These are phyloP conservation scores for Paradoxurus hermaphroditus DNA, from an alignment of 2,113 vertebrate species.

Conservation along the genomic window DNA sequence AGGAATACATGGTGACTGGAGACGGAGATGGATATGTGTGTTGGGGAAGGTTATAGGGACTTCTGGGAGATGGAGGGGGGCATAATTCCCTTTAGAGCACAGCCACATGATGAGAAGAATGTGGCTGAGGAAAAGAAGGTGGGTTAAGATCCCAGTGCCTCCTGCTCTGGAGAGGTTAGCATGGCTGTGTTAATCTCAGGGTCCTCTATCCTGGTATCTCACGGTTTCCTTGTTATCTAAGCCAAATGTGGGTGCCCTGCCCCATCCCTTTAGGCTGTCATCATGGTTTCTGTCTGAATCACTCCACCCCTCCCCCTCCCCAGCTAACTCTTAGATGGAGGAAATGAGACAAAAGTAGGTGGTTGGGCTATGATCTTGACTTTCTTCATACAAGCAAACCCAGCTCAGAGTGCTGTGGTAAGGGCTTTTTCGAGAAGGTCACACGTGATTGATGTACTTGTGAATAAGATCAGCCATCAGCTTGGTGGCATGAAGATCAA, in stretches of 20 bases:
- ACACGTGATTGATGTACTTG: not conserved
- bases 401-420: slow-evolving; percentile 36
- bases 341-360: slow-evolving; percentile 49
- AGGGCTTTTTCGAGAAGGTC: slow-evolving; percentile 54
- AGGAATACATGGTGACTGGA: not conserved
- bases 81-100: not conserved
- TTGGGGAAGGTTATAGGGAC: too few relatives aligned
- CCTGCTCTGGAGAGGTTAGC: not conserved
- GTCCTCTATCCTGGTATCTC: not conserved
- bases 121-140: not conserved
- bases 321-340: slow-evolving; percentile 20
- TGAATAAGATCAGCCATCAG: not conserved
- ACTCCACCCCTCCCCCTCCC: not conserved
- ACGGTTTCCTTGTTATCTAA: not conserved
- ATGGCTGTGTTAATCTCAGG: not conserved
- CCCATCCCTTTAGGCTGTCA: not conserved
- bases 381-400: slow-evolving; percentile 55
- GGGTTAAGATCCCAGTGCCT: not conserved
- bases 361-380: not conserved
- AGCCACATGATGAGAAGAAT: not conserved
- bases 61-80: too few relatives aligned
- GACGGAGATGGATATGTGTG: not conserved
- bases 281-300: slow-evolving; percentile 19
- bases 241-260: not conserved
- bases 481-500: not conserved